phyloP scores from a whole-genome alignment of 2,797 vertebrate genomes.

The Dermochelys coriacea region DNA sequence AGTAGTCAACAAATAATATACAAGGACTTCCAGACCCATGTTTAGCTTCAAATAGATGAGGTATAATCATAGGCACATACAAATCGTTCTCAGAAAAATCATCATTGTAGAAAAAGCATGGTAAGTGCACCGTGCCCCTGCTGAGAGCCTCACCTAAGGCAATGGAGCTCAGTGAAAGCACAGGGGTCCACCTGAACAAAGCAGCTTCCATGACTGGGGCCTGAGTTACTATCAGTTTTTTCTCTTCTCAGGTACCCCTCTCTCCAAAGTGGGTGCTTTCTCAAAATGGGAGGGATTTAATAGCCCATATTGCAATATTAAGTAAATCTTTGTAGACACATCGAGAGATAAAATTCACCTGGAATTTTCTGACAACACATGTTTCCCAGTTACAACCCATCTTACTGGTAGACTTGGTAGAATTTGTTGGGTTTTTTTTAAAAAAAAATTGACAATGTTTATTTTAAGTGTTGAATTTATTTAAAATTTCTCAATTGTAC shows the following conservation, averaged over 20 bases:
- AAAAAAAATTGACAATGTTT: too few species aligned
- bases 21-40: not conserved
- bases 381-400: not conserved
- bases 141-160: too few species aligned
- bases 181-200: not conserved
- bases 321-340: not conserved
- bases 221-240: too few species aligned
- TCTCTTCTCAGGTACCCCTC: too few species aligned
- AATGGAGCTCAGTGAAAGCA: too few species aligned
- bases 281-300: not conserved
- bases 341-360: not conserved
- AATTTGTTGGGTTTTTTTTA: too few species aligned
- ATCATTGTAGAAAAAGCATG: accelerated
- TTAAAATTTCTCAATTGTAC: too few species aligned
- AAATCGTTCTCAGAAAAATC: not conserved
- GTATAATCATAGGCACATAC: not conserved
- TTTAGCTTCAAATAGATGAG: not conserved
- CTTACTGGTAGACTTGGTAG: too few species aligned
- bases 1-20: not conserved
- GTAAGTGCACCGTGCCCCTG: too few species aligned
- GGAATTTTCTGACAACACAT: accelerated
- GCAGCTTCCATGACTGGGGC: not conserved
- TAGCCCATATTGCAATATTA: not conserved
- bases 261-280: accelerated
- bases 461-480: too few species aligned